Base-by-base conservation (phyloP, 2,113 vertebrate genomes). In the Ceratotherium simum region DNA sequence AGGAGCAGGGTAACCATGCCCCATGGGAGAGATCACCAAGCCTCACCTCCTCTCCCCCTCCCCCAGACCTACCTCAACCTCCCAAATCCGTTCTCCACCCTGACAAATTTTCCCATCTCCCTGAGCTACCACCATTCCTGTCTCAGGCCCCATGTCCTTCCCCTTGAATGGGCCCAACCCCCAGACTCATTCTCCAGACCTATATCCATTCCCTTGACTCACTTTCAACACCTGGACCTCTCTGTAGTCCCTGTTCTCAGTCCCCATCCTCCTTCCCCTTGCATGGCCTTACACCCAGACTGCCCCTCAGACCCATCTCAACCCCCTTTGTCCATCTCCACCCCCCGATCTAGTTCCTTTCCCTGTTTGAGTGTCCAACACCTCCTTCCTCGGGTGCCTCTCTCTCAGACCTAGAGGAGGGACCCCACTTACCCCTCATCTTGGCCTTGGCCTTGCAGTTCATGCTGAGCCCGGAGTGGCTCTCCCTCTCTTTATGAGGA, bases 381-480 rank as follows among this genome's bases (percentile, higher is more conserved):
- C 46, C 64, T 79, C 54, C 31, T 51, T 96, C 16, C 33, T 64
- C 8, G n/a, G 51, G 46, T 46, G 46, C 51, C n/a, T 39, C 69
- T 65, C 16, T 54, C 51, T 90, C 81, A 81, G 54, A 54, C 21
- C 39, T 29, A 4, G 33, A 65, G 76, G 56, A 62, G 42, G 31
- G 51, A 54, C 39, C 36, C 56, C 64, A 95, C 96, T 98, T 81
- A 97, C 98, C 79, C 2, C 7, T 93, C 78, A 87, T 95, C 86
- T 90, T 92, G 90, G 33, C 42, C 56, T 25, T 73, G 86, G 39
- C 2, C 46, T 46, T 70, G 75, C 11, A 75, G 33, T 31, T 85
- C 33, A 33, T 20, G 23, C 62, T 12, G 90, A 72, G 33, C 3
- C n/a, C 8, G 1, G 21, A 36, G 27, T 12, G 23, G 31, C 33